These are phyloP conservation scores for Eulemur macaco DNA, from an alignment of 2,113 vertebrate genomes.

Conservation along the genomic window DNA sequence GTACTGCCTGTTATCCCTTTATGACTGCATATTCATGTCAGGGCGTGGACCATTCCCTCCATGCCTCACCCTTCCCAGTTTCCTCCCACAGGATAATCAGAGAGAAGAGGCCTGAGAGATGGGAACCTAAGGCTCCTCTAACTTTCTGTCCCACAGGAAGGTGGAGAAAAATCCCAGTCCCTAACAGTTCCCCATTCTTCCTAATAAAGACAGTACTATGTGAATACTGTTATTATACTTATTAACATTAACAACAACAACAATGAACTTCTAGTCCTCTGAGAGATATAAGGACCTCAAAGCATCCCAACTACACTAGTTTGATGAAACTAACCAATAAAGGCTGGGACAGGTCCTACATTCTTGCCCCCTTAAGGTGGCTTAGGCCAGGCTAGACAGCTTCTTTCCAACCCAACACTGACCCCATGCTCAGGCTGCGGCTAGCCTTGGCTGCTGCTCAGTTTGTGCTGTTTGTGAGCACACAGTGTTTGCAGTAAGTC, in stretches of 20 bases:
- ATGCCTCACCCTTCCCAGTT: background rate
- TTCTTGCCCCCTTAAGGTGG: background rate
- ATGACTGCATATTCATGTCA: background rate
- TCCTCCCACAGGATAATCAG: background rate
- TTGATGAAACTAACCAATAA: conserved; percentile 19
- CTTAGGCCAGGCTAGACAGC: background rate
- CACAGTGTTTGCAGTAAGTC: background rate
- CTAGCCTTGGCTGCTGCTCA: background rate
- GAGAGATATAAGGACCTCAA: conserved; percentile 29
- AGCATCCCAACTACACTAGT: background rate
- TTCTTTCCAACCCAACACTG: background rate
- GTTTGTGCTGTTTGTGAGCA: background rate
- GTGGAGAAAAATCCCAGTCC: background rate
- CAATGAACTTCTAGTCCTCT: conserved; percentile 8
- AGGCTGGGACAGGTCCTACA: background rate
- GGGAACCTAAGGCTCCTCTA: background rate
- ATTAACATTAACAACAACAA: conserved; percentile 33
- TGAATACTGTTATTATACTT: background rate
- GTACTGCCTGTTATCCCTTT: conserved; percentile 35
- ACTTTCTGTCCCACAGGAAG: background rate
- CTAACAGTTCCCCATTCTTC: conserved; percentile 6
- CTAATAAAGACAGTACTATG: conserved; percentile 15
- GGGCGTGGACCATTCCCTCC: background rate
- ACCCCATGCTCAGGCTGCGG: background rate
- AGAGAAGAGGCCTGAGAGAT: background rate